Conservation (phyloP, 2,888 invertebrate genomes). For the Achlya flavicornis region DNA sequence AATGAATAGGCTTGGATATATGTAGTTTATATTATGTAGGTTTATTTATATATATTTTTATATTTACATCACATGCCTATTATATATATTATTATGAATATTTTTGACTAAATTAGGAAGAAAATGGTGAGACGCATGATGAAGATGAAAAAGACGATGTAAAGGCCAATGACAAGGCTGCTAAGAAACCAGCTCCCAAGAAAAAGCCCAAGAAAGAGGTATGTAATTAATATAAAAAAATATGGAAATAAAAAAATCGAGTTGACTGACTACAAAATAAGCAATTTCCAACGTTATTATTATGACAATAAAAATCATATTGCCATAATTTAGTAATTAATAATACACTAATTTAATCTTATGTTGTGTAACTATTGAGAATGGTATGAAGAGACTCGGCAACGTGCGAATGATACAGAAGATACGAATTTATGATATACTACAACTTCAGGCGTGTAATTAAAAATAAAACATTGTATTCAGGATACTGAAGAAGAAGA, state of each 20-base stretch:
- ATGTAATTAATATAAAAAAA: constrained; percentile 23
- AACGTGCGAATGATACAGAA: neutral
- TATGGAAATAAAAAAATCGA: neutral
- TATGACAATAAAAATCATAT: neutral
- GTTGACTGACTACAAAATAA: too few species aligned
- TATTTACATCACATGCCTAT: too few species aligned
- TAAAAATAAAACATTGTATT: neutral
- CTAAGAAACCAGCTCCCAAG: constrained; percentile 71
- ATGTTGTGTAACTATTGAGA: too few species aligned
- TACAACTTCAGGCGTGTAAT: neutral
- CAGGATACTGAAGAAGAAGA: constrained; percentile 74
- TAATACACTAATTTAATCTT: too few species aligned
- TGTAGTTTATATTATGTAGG: too few species aligned
- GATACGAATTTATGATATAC: neutral
- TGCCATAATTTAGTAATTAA: neutral
- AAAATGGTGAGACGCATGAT: constrained; percentile 79
- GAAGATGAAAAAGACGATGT: constrained; percentile 76
- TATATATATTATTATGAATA: constrained; percentile 12
- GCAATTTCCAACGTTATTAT: neutral
- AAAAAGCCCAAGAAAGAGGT: constrained; percentile 82
- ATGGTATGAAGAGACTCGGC: too few species aligned
- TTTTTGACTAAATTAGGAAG: constrained; percentile 56
- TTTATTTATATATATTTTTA: too few species aligned
- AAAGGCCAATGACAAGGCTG: constrained; percentile 72
- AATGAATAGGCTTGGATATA: too few species aligned